phyloP scores from a whole-genome alignment of 2,113 vertebrate species.

The Cyprinus carpio region DNA sequence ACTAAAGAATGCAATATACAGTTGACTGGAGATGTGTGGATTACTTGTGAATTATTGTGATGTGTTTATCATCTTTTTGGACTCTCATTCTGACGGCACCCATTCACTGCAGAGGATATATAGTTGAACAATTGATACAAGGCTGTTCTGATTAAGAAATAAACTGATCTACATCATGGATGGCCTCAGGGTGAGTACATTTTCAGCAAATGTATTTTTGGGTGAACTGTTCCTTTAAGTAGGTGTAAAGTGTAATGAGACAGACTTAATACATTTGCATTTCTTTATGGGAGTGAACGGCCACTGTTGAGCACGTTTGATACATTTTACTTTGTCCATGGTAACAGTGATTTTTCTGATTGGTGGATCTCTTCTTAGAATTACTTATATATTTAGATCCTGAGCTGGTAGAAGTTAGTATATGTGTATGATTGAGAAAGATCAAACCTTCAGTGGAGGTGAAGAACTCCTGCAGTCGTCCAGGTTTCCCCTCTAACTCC shows the following conservation, averaged over 20 bases:
- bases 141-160: neutral
- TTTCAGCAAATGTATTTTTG: neutral
- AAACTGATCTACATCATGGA: neutral
- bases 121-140: neutral
- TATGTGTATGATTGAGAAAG: neutral
- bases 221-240: neutral
- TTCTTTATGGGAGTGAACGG: neutral
- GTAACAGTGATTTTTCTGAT: too few relatives aligned
- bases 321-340: neutral
- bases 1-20: too few relatives aligned
- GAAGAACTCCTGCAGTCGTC: slow-evolving; percentile 92
- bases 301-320: neutral
- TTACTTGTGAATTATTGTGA: too few relatives aligned
- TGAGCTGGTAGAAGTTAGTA: neutral
- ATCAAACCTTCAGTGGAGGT: slow-evolving; percentile 81
- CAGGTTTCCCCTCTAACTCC: slow-evolving; percentile 84
- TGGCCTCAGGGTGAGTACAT: too few relatives aligned
- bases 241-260: neutral
- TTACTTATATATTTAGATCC: neutral
- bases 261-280: neutral
- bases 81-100: too few relatives aligned
- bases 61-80: too few relatives aligned
- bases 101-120: neutral
- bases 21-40: too few relatives aligned
- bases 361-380: neutral